Conservation (phyloP, 2,113 vertebrate genomes). For the Nesospiza acunhae region DNA sequence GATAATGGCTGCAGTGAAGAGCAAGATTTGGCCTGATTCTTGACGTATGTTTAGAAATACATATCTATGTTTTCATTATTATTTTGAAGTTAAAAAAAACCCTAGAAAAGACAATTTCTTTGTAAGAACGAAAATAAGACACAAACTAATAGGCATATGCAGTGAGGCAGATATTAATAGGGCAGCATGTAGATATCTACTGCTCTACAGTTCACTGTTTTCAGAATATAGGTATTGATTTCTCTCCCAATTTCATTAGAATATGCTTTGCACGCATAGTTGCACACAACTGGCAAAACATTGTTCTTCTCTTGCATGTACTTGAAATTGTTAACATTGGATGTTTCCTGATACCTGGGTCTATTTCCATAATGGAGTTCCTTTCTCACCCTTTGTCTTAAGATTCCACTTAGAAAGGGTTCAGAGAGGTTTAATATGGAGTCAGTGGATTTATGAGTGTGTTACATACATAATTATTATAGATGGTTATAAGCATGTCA, state of each 20-base stretch:
- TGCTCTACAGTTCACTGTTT: neutral
- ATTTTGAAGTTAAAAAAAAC: neutral
- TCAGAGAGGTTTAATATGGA: constrained; percentile 47
- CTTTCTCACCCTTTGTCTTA: constrained; percentile 15
- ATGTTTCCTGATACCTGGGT: neutral
- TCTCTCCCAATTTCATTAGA: neutral
- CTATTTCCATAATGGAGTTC: constrained; percentile 5
- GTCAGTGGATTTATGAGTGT: constrained; percentile 46
- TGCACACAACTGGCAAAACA: neutral
- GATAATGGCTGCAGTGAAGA: neutral
- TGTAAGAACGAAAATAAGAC: neutral
- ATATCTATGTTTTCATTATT: neutral
- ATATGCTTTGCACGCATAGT: neutral
- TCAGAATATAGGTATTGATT: neutral
- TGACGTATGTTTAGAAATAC: neutral
- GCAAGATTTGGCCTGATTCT: neutral
- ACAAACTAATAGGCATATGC: neutral
- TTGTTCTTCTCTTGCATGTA: rapidly evolving
- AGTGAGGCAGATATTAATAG: neutral
- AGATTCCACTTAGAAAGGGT: constrained; percentile 30
- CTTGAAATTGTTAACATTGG: neutral
- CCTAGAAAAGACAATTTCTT: neutral
- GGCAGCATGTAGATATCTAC: neutral
- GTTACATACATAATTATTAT: constrained; percentile 34
- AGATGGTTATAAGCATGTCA: constrained; percentile 44